Evolutionary conservation across 2,113 vertebrate species (phyloP).

Genomic region (Sylvilagus bachmani): DNA sequence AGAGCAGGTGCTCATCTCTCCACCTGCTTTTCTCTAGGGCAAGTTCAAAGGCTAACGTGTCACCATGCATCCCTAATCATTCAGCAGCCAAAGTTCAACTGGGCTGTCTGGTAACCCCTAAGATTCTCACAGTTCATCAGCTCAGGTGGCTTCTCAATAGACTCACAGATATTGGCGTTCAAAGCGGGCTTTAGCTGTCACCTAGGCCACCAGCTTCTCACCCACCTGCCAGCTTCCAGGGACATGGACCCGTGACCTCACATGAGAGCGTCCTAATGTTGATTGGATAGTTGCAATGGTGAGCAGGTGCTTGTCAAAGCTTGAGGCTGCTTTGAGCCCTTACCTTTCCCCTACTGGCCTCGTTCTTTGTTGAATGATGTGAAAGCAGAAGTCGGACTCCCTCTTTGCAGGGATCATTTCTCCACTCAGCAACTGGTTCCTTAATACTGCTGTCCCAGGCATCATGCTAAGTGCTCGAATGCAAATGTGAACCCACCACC

Average conservation of each 20-base stretch:
- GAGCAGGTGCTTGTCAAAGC: background rate
- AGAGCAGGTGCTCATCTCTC: background rate
- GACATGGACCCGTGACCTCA: background rate
- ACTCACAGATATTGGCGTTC: background rate
- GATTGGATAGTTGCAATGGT: background rate
- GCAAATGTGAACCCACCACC: background rate
- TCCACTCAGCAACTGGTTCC: background rate
- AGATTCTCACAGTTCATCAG: conserved; percentile 42
- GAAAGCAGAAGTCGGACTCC: background rate
- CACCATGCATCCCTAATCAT: background rate
- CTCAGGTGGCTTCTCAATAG: conserved; percentile 22
- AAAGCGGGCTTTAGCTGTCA: background rate
- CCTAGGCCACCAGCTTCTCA: background rate
- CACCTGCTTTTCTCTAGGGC: background rate
- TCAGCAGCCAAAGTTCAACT: background rate
- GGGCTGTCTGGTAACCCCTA: conserved; percentile 23
- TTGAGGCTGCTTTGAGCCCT: background rate
- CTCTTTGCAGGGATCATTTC: background rate
- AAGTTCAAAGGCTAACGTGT: background rate
- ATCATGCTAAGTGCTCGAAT: background rate
- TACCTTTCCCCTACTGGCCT: background rate
- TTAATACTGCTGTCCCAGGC: background rate
- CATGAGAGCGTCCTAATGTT: background rate
- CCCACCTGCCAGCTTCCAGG: background rate
- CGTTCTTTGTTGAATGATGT: background rate